Evolutionary conservation across 2,113 vertebrate species (phyloP), one percentile per base, ranked within the genome.

Genomic region (Rhea americana): DNA sequence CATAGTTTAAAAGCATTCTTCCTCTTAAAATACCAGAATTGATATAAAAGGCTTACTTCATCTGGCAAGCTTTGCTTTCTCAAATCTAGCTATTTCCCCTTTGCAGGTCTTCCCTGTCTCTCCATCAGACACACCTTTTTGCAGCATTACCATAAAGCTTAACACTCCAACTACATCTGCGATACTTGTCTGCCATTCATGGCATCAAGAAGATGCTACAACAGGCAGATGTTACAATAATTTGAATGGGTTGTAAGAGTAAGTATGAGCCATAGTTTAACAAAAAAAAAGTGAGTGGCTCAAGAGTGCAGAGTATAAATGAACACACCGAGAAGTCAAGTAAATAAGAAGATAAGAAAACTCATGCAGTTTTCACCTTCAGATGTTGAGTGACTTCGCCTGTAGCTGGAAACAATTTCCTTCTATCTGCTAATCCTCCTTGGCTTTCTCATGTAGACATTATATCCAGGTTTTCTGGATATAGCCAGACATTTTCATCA

Each of bases 321-420:
- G 6, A 78, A 53, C 18, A 67, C 28, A 37, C 15, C 32, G 37
- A 39, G 16, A 24, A 71, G 16, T 17, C 59, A 88, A 55, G 58
- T 25, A 76, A 79, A 37, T 37, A 37, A 63, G 61, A 63, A 35
- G 24, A 37, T 25, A 63, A 56, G 28, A 58, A 58, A 58, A 58
- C 35, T 7, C 61, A 63, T 7, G 15, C 13, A 22, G 15, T 35
- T 13, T 63, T 39, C 39, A 62, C 4, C 32, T 50, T 20, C 45
- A 74, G 30, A 50, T 83, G 61, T 88, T 25, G 61, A 80, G 58
- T 20, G 21, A 82, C 8, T 7, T 58, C 76, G 18, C 19, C 20
- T 76, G 50, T 55, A 73, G 85, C 63, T 91, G 55, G 79, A 95
- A 94, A 48, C 45, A 62, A 50, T 80, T 80, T 85, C 70, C 28